Evolutionary conservation across 2,888 invertebrate species (phyloP), one percentile per base, ranked within the genome.

Genomic region (Azorinus chamasolen): DNA sequence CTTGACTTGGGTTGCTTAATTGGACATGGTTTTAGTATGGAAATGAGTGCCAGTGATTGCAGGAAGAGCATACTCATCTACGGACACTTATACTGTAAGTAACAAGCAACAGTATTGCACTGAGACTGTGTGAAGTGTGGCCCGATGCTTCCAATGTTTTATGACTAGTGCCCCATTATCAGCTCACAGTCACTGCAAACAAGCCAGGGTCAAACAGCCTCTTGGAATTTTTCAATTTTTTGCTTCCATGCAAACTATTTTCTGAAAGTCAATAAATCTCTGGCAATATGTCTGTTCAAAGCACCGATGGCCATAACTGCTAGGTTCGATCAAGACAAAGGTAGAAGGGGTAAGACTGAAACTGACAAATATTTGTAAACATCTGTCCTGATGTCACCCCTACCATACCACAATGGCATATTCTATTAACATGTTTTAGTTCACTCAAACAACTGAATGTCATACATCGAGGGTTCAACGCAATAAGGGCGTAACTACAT

Each of bases 141-240:
- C 32, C 5, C 5, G 32, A 10, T 32, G 32, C 4, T 32, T 6
- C n/a, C 14, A 14, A 18, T 4, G 16, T 25, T 53, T 53, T 53
- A 53, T 27, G 53, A 53, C 53, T 32, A 22, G 4, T 5, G 4
- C 32, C 32, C 12, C 22, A 12, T 50, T 50, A 12, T 20, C 10
- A 12, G 24, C 50, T 2, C 14, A 20, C 3, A 54, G 61, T 69
- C 69, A 62, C 39, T 53, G 59, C 62, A 61, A 24, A 69, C 61
- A 53, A 69, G 46, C 43, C 25, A 41, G 27, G n/a, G 16, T 25
- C 37, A 68, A 39, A 59, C 45, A 53, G 39, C 45, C 48, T 27
- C 8, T 24, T 16, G 57, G 70, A 54, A 70, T 53, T 70, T 59
- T 70, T 57, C 70, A 62, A 70, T 63, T 70, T 70, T 63, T 63